A percentile compares a stretch with the other conserved stretches of the same genome.
Conservation (phyloP, 1,140 invertebrate species). For the Anoplophora glabripennis region DNA sequence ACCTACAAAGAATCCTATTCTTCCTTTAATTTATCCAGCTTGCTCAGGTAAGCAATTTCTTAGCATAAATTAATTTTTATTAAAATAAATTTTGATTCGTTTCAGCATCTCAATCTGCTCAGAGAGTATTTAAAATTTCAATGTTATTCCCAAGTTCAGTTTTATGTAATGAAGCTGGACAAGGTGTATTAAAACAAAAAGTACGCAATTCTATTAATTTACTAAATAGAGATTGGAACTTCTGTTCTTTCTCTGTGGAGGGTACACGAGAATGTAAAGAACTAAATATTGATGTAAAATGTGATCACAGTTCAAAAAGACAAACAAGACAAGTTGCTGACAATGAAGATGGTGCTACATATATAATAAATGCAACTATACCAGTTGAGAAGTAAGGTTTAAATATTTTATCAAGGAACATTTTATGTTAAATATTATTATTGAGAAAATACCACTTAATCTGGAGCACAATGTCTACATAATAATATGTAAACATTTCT, state of each 20-base stretch:
- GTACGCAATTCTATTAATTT: slow-evolving; percentile 84
- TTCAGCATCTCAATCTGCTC: slow-evolving; percentile 75
- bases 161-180: slow-evolving; percentile 89
- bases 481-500: no score
- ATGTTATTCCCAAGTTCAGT: slow-evolving; percentile 93
- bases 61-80: neutral
- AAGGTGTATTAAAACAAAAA: slow-evolving; percentile 84
- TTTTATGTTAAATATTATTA: neutral
- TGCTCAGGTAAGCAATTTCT: slow-evolving; percentile 70
- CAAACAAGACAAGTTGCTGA: slow-evolving; percentile 59
- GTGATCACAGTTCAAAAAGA: slow-evolving; percentile 70
- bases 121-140: slow-evolving; percentile 87
- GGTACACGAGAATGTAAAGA: slow-evolving; percentile 82
- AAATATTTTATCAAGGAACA: slow-evolving; percentile 6
- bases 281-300: slow-evolving; percentile 84
- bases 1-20: slow-evolving; percentile 74
- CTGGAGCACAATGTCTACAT: no score
- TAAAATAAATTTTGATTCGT: slow-evolving; percentile 25
- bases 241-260: slow-evolving; percentile 86
- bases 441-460: neutral
- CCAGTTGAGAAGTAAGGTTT: slow-evolving; percentile 76
- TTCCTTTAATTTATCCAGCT: slow-evolving; percentile 83
- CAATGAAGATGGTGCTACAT: slow-evolving; percentile 70
- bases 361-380: slow-evolving; percentile 73
- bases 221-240: slow-evolving; percentile 89